Conservation (phyloP, 2,113 vertebrate species). For the Thalassarche chlororhynchos region DNA sequence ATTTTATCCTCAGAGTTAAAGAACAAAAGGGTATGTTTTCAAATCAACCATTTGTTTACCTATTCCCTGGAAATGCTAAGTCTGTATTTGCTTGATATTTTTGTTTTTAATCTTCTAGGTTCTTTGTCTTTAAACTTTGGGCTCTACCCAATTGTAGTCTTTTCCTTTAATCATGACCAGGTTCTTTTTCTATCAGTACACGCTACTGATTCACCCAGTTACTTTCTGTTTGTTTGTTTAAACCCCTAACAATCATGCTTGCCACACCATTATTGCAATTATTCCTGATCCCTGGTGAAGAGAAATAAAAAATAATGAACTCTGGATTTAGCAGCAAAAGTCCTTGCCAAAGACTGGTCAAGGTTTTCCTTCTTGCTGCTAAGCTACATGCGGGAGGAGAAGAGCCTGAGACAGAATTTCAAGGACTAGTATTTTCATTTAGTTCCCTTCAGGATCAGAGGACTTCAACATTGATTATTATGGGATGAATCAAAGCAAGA, state of each 20-base stretch:
- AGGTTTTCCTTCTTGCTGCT: background rate
- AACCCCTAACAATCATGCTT: background rate
- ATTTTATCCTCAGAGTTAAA: background rate
- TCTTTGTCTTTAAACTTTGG: background rate
- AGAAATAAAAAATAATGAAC: background rate
- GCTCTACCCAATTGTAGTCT: background rate
- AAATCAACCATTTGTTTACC: background rate
- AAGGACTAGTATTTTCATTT: background rate
- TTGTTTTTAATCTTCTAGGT: background rate
- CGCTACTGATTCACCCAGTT: background rate
- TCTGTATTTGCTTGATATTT: background rate
- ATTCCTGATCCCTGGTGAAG: background rate
- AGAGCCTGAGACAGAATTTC: background rate
- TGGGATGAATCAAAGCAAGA: background rate
- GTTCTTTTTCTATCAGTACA: background rate
- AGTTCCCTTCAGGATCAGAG: background rate
- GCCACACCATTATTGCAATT: background rate
- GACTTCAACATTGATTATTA: background rate
- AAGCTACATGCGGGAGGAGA: background rate
- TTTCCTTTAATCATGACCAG: background rate
- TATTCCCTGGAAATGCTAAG: background rate
- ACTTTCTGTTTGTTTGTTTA: background rate
- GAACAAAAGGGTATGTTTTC: background rate
- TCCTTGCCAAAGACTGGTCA: background rate
- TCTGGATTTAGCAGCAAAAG: background rate